Evolutionary conservation across 35 echinoderm and acorn worm species (phyloP).

Genomic region (Lytechinus pictus): DNA sequence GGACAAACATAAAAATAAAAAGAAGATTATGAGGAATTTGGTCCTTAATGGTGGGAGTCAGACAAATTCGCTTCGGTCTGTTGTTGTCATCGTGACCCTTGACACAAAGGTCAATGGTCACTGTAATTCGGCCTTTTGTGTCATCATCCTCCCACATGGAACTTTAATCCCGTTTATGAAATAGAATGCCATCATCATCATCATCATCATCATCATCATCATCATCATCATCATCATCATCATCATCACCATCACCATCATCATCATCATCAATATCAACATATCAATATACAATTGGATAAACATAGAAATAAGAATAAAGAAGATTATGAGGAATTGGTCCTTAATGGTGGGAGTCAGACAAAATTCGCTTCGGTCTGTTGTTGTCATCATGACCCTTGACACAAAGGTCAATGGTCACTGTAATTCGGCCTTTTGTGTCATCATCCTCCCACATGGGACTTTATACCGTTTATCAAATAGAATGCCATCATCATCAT

Average conservation of each 20-base stretch:
- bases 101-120: slow-evolving; percentile 14
- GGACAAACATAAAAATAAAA: too few species aligned
- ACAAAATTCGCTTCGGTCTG: not conserved
- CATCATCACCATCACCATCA: too few species aligned
- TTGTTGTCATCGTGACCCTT: not conserved
- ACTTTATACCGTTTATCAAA: too few species aligned
- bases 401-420: slow-evolving; percentile 3
- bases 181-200: too few species aligned
- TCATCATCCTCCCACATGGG: slow-evolving; percentile 59
- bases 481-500: too few species aligned
- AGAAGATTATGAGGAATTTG: not conserved
- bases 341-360: not conserved
- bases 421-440: slow-evolving; percentile 79
- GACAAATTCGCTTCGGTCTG: not conserved
- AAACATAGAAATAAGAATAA: too few species aligned
- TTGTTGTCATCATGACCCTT: not conserved
- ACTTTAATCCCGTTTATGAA: too few species aligned
- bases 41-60: not conserved
- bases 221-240: too few species aligned
- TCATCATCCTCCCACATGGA: slow-evolving; percentile 59
- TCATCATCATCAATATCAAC: too few species aligned
- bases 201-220: too few species aligned
- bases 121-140: slow-evolving; percentile 79
- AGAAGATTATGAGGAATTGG: too few species aligned
- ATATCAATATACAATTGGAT: too few species aligned